A percentile compares a stretch with the other conserved stretches of the same genome.
These are phyloP conservation scores for Brevimyrus niger DNA, from an alignment of 2,113 vertebrate genomes.

Conservation along the genomic window DNA sequence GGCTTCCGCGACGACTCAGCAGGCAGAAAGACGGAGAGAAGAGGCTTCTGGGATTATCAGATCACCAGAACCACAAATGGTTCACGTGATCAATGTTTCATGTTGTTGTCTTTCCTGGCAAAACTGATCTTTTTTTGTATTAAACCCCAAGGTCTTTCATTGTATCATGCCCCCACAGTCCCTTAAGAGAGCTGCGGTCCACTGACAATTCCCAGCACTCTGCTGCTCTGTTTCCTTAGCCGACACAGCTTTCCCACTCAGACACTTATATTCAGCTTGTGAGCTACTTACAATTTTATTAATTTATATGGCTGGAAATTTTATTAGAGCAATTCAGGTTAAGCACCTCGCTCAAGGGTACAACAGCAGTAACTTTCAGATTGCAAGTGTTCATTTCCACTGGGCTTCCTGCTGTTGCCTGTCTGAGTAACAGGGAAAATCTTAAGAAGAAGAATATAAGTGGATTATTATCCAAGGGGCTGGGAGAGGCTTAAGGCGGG, in stretches of 20 bases:
- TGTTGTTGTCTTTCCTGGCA: background rate
- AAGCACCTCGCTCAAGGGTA: background rate
- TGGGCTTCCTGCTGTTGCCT: conserved; percentile 3
- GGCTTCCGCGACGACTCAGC: background rate
- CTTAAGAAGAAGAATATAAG: background rate
- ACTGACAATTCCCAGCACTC: background rate
- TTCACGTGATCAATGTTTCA: background rate
- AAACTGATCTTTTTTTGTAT: background rate
- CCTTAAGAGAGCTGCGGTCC: background rate
- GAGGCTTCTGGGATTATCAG: background rate
- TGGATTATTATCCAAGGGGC: background rate
- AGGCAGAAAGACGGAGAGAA: background rate
- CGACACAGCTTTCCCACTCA: background rate
- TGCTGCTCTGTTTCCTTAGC: background rate
- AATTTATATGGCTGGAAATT: conserved; percentile 4
- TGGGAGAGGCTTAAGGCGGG: background rate
- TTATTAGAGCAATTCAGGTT: conserved; percentile 9
- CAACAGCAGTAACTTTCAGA: background rate
- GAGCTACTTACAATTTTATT: conserved; percentile 8
- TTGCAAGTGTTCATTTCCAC: background rate
- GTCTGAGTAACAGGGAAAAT: background rate
- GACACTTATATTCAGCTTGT: background rate
- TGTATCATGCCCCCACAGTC: background rate
- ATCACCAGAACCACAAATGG: background rate
- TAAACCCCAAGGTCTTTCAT: conserved; percentile 3